Base-by-base conservation (phyloP, 2,888 invertebrate species). In the Rhorus exstirpatorius region DNA sequence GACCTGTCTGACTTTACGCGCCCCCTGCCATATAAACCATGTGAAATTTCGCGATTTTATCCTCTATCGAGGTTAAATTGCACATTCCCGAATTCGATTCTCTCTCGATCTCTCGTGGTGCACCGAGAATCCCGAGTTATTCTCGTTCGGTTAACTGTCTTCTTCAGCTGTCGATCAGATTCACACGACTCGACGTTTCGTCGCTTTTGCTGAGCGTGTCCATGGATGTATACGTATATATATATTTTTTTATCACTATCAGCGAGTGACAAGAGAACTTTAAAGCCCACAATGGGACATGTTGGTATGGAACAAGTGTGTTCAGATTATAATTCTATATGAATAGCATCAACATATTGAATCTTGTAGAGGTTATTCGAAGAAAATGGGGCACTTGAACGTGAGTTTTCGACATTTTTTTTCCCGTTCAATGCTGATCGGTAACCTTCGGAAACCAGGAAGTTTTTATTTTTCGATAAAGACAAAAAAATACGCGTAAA, bases 41-140 rank as follows among this genome's bases (percentile, higher is more conserved):
- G 65, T 41, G 35, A 63, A 71, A 71, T 71, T 79, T 58, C 71
- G 46, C 65, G n/a, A 71, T 79, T 79, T 70, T 44, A 71, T 44
- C 38, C 31, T 44, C 31, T 31, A 4, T n/a, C 12, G 19, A 17
- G 44, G 10, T 38, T 61, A 46, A 60, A 61, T 49, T 61, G 46
- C 61, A 38, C 60, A 38, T 60, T 63, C 53, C 51, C 51, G 38
- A 51, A 49, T 61, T 44, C 44, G 26, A 71, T 49, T 17, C 17
- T 53, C 3, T 65, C 19, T 1, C 14, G 24, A 2, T 6, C 24
- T 24, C 3, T 55, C 12, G 4, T 51, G 8, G 7, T 3, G 10
- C 17, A 49, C 46, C 35, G 46, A 14, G 14, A 14, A 49, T 21
- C 24, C 35, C 46, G 17, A 12, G 14, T 19, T 14, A 31, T 17